Conservation (phyloP, 37 sponge, comb jelly and placozoan genomes). For the Axinella damicornis region DNA sequence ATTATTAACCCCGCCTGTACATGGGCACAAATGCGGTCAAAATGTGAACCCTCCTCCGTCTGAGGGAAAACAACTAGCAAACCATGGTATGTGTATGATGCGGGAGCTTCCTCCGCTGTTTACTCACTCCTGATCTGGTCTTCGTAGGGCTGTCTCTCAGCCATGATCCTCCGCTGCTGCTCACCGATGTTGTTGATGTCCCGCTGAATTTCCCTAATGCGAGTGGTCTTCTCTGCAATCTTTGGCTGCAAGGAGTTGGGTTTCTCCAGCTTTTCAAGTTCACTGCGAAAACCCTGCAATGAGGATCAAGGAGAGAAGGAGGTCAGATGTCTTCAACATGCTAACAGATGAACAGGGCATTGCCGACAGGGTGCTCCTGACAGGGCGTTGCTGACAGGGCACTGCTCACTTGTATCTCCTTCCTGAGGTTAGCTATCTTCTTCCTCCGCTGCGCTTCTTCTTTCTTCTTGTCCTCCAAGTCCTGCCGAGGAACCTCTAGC, state of each 20-base stretch:
- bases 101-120: too few species aligned
- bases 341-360: too few species aligned
- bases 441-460: conserved; percentile 63
- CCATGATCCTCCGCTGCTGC: conserved; percentile 11
- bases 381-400: neutral
- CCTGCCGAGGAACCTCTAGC: conserved; percentile 65
- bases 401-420: conserved; percentile 58
- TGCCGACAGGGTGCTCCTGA: too few species aligned
- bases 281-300: conserved; percentile 37
- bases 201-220: conserved; percentile 13
- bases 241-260: conserved; percentile 16
- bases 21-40: too few species aligned
- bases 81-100: too few species aligned
- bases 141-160: conserved; percentile 5
- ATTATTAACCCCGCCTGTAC: too few species aligned
- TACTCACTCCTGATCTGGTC: conserved; percentile 1
- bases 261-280: conserved; percentile 44
- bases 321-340: too few species aligned
- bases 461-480: conserved; percentile 62
- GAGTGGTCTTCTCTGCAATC: conserved; percentile 24
- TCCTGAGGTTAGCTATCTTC: conserved; percentile 31
- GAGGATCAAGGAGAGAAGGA: neutral
- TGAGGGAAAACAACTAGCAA: too few species aligned
- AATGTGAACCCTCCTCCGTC: too few species aligned
- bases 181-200: conserved; percentile 10